Evolutionary conservation across 2,797 vertebrate species (phyloP), one percentile per base, ranked within the genome.

Genomic region (Aeoliscus strigatus): DNA sequence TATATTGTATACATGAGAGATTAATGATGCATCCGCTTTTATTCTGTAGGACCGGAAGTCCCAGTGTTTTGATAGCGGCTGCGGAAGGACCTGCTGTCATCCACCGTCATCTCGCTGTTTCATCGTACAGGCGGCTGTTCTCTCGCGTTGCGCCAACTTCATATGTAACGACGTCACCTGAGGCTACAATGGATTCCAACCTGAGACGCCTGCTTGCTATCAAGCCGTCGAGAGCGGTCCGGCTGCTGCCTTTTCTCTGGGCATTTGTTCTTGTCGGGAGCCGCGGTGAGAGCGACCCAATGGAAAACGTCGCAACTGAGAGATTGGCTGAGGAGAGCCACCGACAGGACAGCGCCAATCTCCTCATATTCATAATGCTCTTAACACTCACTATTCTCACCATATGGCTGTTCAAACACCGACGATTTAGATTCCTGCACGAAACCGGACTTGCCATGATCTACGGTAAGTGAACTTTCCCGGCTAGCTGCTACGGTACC

Each of bases 401-500:
- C 0, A 93, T 93, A 62, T 95, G 93, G 93, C 83, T 94, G 41
- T 94, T 94, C 85, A 93, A 94, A 69, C 92, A 93, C 72, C 86
- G 91, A 8, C 79, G 91, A 18, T 88, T 90, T 59, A 80, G 90
- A 57, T 92, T 92, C 68, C 76, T 93, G 2, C 92, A 93, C 54
- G 91, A 95, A 80, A 93, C 91, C 0, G 92, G 92, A 27, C 89
- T 95, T 24, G 92, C 93, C 16, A 94, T 94, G 92, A 93, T 94
- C 52, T 95, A 94, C 34, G 93, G 92, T 91, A 67, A 86, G 87
- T 40, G 4, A 21, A 6, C 9, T 1, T 32, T 37, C 55, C 64
- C 64, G 73, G 39, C 60, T 27, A 69, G 41, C 57, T 14, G 28
- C 39, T 30, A 5, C 16, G 25, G 33, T 38, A 25, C n/a, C 1